Evolutionary conservation across 1,140 invertebrate species (phyloP).

Genomic region (Hesperophylax magnus): DNA sequence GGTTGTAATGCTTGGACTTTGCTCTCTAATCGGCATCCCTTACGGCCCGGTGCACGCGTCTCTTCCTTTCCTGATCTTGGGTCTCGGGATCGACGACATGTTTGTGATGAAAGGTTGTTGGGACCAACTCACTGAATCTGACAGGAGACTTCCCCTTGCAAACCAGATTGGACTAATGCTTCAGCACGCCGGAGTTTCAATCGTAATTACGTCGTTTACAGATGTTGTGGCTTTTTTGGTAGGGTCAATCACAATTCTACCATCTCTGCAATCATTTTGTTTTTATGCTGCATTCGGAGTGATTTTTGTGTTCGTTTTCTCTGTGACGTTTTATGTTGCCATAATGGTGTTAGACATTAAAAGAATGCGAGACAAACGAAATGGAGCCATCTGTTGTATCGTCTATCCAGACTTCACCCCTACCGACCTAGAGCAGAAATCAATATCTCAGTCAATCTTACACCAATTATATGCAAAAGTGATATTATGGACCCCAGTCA

Average conservation of each 20-base stretch:
- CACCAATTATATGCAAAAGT: slow-evolving; percentile 73
- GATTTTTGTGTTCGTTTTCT: slow-evolving; percentile 81
- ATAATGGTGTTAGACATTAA: slow-evolving; percentile 80
- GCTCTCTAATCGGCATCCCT: slow-evolving; percentile 80
- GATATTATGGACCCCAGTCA: slow-evolving; percentile 74
- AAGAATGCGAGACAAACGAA: slow-evolving; percentile 75
- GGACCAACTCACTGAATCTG: slow-evolving; percentile 72
- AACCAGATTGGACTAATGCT: slow-evolving; percentile 79
- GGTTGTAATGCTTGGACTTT: slow-evolving; percentile 79
- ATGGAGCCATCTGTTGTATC: slow-evolving; percentile 79
- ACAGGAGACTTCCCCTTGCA: slow-evolving; percentile 70
- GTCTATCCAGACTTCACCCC: slow-evolving; percentile 69
- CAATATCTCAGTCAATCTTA: slow-evolving; percentile 70
- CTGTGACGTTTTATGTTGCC: slow-evolving; percentile 85
- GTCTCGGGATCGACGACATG: slow-evolving; percentile 86
- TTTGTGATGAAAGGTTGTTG: slow-evolving; percentile 85
- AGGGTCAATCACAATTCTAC: slow-evolving; percentile 80
- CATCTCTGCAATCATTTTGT: slow-evolving; percentile 82
- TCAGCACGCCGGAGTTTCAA: slow-evolving; percentile 85
- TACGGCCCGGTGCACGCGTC: slow-evolving; percentile 88
- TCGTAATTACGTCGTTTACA: slow-evolving; percentile 87
- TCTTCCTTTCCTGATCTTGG: slow-evolving; percentile 86
- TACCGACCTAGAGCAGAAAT: slow-evolving; percentile 63
- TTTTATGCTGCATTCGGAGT: slow-evolving; percentile 81
- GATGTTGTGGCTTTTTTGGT: slow-evolving; percentile 85